phyloP scores from a whole-genome alignment of 2,888 invertebrate species.

The Poecilus cupreus region DNA sequence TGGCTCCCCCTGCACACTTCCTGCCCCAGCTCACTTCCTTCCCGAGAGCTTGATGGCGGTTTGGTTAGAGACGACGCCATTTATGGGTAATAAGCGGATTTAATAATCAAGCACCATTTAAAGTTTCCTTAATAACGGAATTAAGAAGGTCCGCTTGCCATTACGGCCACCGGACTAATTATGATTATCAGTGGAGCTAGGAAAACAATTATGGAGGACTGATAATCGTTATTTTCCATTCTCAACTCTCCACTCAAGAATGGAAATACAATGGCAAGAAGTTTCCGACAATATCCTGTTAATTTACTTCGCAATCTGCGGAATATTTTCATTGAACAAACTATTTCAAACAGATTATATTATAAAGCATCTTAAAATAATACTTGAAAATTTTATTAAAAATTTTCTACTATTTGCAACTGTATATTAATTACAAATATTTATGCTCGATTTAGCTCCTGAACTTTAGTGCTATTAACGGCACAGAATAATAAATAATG shows the following conservation, averaged over 20 bases:
- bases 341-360: no score
- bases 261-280: constrained; percentile 3
- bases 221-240: constrained; percentile 22
- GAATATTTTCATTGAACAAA: neutral
- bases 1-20: neutral
- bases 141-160: constrained; percentile 46
- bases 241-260: neutral
- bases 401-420: no score
- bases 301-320: neutral
- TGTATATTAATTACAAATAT: no score
- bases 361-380: no score
- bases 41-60: constrained; percentile 9
- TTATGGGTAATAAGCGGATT: constrained; percentile 64
- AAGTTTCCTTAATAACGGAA: constrained; percentile 61
- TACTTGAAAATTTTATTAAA: no score
- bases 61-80: constrained; percentile 26
- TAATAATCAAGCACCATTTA: constrained; percentile 64
- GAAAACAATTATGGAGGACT: constrained; percentile 41
- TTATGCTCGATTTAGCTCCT: no score
- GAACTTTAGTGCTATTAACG: no score
- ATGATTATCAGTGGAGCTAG: constrained; percentile 31
- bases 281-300: neutral
- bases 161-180: constrained; percentile 40
- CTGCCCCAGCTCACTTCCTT: neutral
- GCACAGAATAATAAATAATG: no score